Base-by-base conservation (phyloP, 2,888 invertebrate genomes). In the Hymenopus coronatus region DNA sequence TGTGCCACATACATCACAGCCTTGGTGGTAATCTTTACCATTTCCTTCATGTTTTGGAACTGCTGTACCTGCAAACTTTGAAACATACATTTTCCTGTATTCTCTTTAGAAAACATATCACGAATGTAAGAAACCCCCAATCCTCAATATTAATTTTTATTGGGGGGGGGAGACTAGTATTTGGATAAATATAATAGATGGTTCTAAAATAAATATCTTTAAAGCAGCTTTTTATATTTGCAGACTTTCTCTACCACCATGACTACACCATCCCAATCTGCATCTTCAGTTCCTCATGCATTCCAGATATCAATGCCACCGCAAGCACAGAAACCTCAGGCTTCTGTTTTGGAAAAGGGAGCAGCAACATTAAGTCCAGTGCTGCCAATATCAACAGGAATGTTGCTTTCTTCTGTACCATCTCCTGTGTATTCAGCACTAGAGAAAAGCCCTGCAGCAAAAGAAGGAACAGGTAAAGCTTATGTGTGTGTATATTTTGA, bases 301-400 rank as follows among this genome's bases (percentile, higher is more conserved):
- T 97, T 96, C 92, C 97, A 95, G 94, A 97, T 96, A 91, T 92
- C 93, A 0, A 93, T 94, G 93, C 94, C 94, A 0, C 91, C 92
- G 4, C 93, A 93, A 88, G 92, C 93, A 3, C 88, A 89, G 54
- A 28, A 87, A n/a, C 89, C 88, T 25, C 89, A 85, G 46, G 89
- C 90, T 1, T 83, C 90, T 27, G 27, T 88, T 83, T 85, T 90
- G 54, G 90, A 90, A 82, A 88, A 85, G 30, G 89, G 87, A 28
- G 89, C 89, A 70, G 90, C 89, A 27, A 88, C 89, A 12, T 88
- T 90, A 20, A 90, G 88, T 30, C 90, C 91, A n/a, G 89, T 90
- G n/a, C 82, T 90, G 40, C 91, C 91, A n/a, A 70, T 90, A 28
- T 89, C 90, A 25, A 90, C 90, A 28, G 88, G 89, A 54, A 89